Conservation (phyloP, 92 coral and sea anemone genomes). For the Phenganax marumi region DNA sequence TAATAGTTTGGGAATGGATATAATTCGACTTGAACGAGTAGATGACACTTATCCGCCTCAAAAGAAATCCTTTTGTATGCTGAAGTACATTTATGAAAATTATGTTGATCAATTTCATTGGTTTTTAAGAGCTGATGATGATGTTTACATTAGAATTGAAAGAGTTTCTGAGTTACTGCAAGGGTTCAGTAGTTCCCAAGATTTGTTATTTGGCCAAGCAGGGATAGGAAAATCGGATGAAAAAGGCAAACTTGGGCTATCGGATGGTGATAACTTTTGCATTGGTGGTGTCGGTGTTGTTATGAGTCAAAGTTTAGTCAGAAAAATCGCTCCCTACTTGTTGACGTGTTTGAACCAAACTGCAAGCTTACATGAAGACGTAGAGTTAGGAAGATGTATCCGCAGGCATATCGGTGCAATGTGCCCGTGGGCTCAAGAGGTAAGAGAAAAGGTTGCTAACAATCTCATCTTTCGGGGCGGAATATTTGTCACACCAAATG, state of each 20-base stretch:
- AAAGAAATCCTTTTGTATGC: conserved; percentile 87
- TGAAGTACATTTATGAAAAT: conserved; percentile 87
- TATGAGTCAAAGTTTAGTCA: conserved; percentile 80
- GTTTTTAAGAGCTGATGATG: conserved; percentile 98
- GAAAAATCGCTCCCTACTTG: conserved; percentile 84
- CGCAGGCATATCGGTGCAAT: conserved; percentile 38
- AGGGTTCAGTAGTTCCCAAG: conserved; percentile 84
- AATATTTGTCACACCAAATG: too few relatives aligned
- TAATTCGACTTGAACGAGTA: conserved; percentile 77
- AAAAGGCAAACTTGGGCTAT: conserved; percentile 73
- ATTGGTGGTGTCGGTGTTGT: conserved; percentile 97
- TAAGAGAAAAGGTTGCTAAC: background rate
- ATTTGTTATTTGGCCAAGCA: conserved; percentile 86
- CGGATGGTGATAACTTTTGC: conserved; percentile 84
- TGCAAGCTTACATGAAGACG: conserved; percentile 81
- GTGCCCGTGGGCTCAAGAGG: conserved; percentile 49
- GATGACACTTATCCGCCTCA: conserved; percentile 97
- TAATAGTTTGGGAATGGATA: conserved; percentile 50
- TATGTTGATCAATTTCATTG: conserved; percentile 87
- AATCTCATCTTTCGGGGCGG: too few relatives aligned
- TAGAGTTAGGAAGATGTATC: conserved; percentile 42
- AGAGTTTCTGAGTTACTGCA: conserved; percentile 75
- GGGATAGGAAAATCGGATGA: conserved; percentile 81
- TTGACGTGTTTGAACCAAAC: conserved; percentile 77
- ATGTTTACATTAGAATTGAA: conserved; percentile 83